A percentile compares a stretch with the other conserved stretches of the same genome.
Evolutionary conservation across 2,888 invertebrate species (phyloP).

Genomic region (Pollenia angustigena): DNA sequence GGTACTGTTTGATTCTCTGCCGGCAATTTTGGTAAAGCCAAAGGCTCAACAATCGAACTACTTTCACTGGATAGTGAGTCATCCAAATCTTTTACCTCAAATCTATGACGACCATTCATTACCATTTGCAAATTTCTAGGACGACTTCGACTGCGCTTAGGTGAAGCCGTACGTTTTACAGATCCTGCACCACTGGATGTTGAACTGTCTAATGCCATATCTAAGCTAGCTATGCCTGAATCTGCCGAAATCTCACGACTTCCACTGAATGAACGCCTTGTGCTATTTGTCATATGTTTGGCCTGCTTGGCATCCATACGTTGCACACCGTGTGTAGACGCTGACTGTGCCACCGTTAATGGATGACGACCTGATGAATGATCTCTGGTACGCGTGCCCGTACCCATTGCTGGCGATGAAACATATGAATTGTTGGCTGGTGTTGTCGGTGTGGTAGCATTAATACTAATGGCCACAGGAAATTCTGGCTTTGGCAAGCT

Average conservation of each 20-base stretch:
- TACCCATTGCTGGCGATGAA: slow-evolving; percentile 74
- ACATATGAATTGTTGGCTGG: slow-evolving; percentile 77
- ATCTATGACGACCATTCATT: slow-evolving; percentile 89
- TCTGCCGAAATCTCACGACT: slow-evolving; percentile 84
- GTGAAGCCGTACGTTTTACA: slow-evolving; percentile 76
- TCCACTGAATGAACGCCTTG: slow-evolving; percentile 84
- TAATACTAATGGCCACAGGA: slow-evolving; percentile 85
- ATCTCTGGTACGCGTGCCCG: slow-evolving; percentile 78
- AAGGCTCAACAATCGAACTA: slow-evolving; percentile 81
- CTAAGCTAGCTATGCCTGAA: slow-evolving; percentile 84
- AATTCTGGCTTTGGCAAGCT: slow-evolving; percentile 91
- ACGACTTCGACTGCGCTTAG: slow-evolving; percentile 84
- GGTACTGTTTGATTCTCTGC: slow-evolving; percentile 81
- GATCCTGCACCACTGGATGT: slow-evolving; percentile 75
- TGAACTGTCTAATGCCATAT: slow-evolving; percentile 80
- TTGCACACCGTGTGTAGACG: slow-evolving; percentile 81
- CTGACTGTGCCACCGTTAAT: slow-evolving; percentile 76
- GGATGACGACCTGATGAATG: slow-evolving; percentile 75
- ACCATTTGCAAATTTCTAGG: slow-evolving; percentile 90
- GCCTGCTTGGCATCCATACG: slow-evolving; percentile 88
- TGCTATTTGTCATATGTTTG: slow-evolving; percentile 90
- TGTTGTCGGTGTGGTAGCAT: slow-evolving; percentile 79
- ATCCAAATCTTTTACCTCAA: slow-evolving; percentile 89
- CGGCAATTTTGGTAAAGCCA: slow-evolving; percentile 83
- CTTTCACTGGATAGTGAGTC: slow-evolving; percentile 84